phyloP scores from a whole-genome alignment of 2,113 vertebrate genomes.

The Rhea americana region DNA sequence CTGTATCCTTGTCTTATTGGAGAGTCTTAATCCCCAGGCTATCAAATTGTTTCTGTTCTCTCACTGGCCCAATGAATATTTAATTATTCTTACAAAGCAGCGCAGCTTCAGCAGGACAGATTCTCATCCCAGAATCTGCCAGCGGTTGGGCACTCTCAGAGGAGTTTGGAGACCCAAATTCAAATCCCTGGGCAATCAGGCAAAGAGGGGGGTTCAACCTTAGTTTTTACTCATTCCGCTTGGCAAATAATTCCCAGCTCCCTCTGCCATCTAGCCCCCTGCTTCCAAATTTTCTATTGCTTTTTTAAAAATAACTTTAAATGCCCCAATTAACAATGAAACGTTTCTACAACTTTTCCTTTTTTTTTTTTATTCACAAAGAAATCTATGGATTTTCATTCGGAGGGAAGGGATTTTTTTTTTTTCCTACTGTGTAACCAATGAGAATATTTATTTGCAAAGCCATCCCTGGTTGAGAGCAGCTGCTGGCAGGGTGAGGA shows the following conservation, averaged over 20 bases:
- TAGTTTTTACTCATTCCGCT: conserved; percentile 52
- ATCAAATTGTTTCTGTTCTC: conserved; percentile 72
- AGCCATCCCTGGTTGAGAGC: not conserved
- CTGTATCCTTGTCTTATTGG: conserved; percentile 49
- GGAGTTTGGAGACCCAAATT: conserved; percentile 72
- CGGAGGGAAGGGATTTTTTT: not conserved
- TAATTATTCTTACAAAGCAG: conserved; percentile 74
- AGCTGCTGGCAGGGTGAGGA: not conserved
- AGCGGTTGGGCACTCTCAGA: conserved; percentile 60
- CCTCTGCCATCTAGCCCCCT: not conserved
- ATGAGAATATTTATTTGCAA: not conserved
- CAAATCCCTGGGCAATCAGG: conserved; percentile 52
- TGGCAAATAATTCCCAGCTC: conserved; percentile 30
- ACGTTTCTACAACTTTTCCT: not conserved
- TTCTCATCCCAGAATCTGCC: conserved; percentile 66
- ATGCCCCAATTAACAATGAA: not conserved
- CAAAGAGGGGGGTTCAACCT: conserved; percentile 67
- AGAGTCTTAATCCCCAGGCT: conserved; percentile 68
- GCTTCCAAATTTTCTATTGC: not conserved
- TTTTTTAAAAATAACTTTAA: not conserved
- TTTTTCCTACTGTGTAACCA: not conserved
- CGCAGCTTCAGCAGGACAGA: conserved; percentile 70
- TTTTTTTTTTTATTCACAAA: not conserved
- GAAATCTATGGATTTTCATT: not conserved
- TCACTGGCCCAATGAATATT: conserved; percentile 73